A percentile compares a stretch with the other conserved stretches of the same genome.
Evolutionary conservation across 2,113 vertebrate genomes (phyloP).

Genomic region (Odontophorus gujanensis): DNA sequence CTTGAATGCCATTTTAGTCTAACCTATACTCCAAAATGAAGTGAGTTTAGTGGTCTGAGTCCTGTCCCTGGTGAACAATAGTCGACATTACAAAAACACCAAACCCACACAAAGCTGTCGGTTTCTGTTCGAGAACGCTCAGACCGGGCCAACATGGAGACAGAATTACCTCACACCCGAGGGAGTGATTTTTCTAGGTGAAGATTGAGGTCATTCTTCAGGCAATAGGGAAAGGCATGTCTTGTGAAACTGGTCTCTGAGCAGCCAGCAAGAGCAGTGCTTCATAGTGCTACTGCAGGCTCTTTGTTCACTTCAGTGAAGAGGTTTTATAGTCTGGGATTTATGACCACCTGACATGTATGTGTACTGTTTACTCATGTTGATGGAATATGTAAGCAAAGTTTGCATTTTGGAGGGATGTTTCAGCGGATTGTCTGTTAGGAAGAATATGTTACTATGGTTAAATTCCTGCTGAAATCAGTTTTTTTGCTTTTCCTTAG

Average conservation of each 20-base stretch:
- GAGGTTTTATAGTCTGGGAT: not conserved
- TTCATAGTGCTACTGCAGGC: not conserved
- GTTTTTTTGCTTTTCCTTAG: not conserved
- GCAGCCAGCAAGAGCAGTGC: not conserved
- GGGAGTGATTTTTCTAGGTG: slow-evolving; percentile 28
- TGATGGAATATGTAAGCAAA: not conserved
- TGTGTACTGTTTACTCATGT: not conserved
- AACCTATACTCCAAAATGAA: not conserved
- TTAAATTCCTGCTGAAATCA: not conserved
- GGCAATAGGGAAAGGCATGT: slow-evolving; percentile 36
- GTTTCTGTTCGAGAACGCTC: not conserved
- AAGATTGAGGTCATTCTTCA: slow-evolving; percentile 11
- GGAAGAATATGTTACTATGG: not conserved
- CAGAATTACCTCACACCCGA: slow-evolving; percentile 6
- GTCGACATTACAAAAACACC: not conserved
- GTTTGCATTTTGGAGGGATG: not conserved
- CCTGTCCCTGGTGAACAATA: not conserved
- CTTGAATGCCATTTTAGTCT: not conserved
- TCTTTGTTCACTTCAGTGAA: not conserved
- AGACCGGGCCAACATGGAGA: not conserved
- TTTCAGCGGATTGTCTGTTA: not conserved
- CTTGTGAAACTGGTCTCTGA: slow-evolving; percentile 7
- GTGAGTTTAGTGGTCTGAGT: not conserved
- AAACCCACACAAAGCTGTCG: not conserved
- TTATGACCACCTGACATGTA: not conserved